These are phyloP conservation scores for Xanthia togata DNA, from an alignment of 2,888 invertebrate genomes.

Conservation along the genomic window DNA sequence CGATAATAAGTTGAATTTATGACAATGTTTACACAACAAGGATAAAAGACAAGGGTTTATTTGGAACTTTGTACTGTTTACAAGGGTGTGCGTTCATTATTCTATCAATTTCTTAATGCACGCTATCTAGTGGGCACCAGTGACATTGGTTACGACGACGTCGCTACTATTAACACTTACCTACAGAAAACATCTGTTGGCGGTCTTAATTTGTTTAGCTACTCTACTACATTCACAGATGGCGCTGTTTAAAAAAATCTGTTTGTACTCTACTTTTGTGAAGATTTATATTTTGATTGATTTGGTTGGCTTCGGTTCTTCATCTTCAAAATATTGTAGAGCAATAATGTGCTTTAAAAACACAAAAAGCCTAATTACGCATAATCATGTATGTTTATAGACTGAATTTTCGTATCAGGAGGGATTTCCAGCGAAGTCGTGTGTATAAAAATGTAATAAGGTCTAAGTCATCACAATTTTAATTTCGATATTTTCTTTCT, in stretches of 20 bases:
- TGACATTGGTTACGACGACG: not conserved
- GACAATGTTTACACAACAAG: not conserved
- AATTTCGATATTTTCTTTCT: not conserved
- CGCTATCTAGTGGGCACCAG: slow-evolving; percentile 18
- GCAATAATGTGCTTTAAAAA: too few relatives aligned
- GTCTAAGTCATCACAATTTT: not conserved
- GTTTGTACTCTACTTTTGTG: not conserved
- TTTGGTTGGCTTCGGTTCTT: too few relatives aligned
- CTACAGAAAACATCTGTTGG: not conserved
- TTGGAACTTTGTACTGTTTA: fast-evolving
- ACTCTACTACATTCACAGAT: slow-evolving; percentile 10
- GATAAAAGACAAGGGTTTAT: not conserved
- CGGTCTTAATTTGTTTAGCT: not conserved
- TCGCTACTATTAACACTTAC: too few relatives aligned
- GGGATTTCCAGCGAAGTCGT: not conserved
- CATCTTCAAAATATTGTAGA: too few relatives aligned
- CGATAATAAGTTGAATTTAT: too few relatives aligned
- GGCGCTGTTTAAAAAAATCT: slow-evolving; percentile 26
- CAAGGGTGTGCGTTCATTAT: not conserved
- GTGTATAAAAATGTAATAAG: not conserved
- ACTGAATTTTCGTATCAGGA: not conserved
- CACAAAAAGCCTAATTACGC: not conserved
- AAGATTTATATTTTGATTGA: not conserved
- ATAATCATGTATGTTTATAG: not conserved
- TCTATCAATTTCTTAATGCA: not conserved